Percentiles rank a stretch among this genome's conserved stretches.
These are phyloP conservation scores for Phortica magna DNA, from an alignment of 2,888 invertebrate species.

Conservation along the genomic window DNA sequence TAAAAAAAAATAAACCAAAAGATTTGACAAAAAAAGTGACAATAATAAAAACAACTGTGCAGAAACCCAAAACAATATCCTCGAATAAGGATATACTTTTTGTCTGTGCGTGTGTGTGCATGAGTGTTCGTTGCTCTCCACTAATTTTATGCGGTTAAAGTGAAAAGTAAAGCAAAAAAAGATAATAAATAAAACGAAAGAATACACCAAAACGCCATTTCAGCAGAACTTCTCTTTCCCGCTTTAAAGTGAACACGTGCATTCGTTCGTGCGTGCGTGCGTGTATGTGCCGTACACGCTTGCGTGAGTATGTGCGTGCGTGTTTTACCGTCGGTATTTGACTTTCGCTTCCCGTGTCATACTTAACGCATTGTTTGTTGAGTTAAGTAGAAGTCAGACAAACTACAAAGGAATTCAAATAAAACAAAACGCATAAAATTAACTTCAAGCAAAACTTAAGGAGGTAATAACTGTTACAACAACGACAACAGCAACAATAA, in stretches of 20 bases:
- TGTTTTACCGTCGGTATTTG: too few relatives aligned
- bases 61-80: background rate
- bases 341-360: too few relatives aligned
- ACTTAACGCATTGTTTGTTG: too few relatives aligned
- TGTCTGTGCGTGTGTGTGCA: background rate
- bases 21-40: too few relatives aligned
- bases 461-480: conserved; percentile 10
- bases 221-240: background rate
- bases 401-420: too few relatives aligned
- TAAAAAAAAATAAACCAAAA: too few relatives aligned
- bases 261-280: conserved; percentile 41
- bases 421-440: too few relatives aligned
- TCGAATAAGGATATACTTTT: background rate
- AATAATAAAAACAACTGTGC: too few relatives aligned
- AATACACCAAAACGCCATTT: background rate
- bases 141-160: background rate
- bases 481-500: conserved; percentile 30
- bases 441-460: too few relatives aligned
- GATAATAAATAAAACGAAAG: background rate
- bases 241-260: background rate
- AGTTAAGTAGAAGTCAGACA: too few relatives aligned
- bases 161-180: background rate
- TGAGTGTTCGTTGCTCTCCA: background rate
- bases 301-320: background rate
- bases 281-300: background rate